phyloP scores from a whole-genome alignment of 2,113 vertebrate genomes.

The Hippolais icterina region DNA sequence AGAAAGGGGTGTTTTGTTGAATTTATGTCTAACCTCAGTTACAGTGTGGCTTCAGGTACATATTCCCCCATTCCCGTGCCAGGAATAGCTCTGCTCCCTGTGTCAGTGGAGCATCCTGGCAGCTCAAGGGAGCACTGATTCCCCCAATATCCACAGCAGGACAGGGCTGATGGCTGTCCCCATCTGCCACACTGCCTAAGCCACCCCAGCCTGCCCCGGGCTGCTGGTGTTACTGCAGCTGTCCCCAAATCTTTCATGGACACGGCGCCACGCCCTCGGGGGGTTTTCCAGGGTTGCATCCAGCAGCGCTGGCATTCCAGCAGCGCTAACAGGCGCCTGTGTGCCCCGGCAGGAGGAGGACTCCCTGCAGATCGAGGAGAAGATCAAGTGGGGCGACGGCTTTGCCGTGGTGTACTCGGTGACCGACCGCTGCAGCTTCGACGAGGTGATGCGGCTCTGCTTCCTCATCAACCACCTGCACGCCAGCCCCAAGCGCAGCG shows the following conservation, averaged over 20 bases:
- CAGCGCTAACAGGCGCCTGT: rapidly evolving
- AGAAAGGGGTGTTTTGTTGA: neutral
- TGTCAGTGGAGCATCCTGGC: neutral
- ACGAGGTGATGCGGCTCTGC: conserved; percentile 79
- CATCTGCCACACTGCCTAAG: neutral
- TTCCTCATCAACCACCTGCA: conserved; percentile 81
- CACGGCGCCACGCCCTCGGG: rapidly evolving
- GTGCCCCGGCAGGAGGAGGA: conserved; percentile 75
- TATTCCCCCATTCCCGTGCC: rapidly evolving
- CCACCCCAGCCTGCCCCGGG: neutral
- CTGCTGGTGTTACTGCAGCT: rapidly evolving
- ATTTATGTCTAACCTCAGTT: neutral
- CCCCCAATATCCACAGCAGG: rapidly evolving
- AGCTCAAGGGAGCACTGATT: neutral
- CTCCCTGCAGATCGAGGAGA: conserved; percentile 80
- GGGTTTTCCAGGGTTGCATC: rapidly evolving
- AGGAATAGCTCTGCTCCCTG: neutral
- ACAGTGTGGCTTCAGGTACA: rapidly evolving
- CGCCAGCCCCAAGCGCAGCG: conserved; percentile 47
- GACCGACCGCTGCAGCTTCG: conserved; percentile 80
- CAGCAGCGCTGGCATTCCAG: rapidly evolving
- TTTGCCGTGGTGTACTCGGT: conserved; percentile 80
- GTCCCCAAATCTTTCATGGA: neutral
- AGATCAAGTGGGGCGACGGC: conserved; percentile 82
- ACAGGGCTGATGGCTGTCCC: neutral